These are phyloP conservation scores for Pseudoatta argentina DNA, from an alignment of 1,140 invertebrate genomes.

Conservation along the genomic window DNA sequence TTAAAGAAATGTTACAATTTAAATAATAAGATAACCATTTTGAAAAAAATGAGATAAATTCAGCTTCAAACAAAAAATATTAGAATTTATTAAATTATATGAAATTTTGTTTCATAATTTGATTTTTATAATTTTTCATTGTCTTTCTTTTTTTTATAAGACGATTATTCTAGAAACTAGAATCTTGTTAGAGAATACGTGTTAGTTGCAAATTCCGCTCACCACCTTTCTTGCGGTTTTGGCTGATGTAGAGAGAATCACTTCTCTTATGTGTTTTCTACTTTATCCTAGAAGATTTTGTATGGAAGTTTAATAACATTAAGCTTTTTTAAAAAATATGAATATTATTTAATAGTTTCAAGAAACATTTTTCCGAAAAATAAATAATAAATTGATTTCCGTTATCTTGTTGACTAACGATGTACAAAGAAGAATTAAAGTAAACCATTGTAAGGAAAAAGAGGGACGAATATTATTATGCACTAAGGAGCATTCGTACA, in stretches of 20 bases:
- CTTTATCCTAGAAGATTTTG: neutral
- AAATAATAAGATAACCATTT: neutral
- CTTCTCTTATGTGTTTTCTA: neutral
- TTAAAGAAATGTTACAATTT: neutral
- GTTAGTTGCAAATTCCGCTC: neutral
- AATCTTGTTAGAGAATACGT: neutral
- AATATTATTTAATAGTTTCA: neutral
- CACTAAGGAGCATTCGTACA: neutral
- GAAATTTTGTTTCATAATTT: neutral
- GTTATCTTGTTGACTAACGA: slow-evolving; percentile 54
- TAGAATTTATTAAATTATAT: neutral
- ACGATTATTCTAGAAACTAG: neutral
- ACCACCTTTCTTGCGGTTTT: slow-evolving; percentile 29
- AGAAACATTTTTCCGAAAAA: slow-evolving; percentile 11
- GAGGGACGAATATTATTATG: slow-evolving; percentile 30
- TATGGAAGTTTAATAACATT: neutral
- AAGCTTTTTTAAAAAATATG: neutral
- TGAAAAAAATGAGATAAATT: too few relatives aligned
- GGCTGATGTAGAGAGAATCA: slow-evolving; percentile 9
- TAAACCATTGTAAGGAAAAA: slow-evolving; percentile 21
- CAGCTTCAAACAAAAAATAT: neutral
- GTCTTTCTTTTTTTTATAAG: neutral
- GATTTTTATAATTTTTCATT: neutral
- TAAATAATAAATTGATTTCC: slow-evolving; percentile 55
- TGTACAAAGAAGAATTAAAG: slow-evolving; percentile 21